Evolutionary conservation across 2,113 vertebrate genomes (phyloP), one percentile per base, ranked within the genome.

Genomic region (Ramphastos sulfuratus): DNA sequence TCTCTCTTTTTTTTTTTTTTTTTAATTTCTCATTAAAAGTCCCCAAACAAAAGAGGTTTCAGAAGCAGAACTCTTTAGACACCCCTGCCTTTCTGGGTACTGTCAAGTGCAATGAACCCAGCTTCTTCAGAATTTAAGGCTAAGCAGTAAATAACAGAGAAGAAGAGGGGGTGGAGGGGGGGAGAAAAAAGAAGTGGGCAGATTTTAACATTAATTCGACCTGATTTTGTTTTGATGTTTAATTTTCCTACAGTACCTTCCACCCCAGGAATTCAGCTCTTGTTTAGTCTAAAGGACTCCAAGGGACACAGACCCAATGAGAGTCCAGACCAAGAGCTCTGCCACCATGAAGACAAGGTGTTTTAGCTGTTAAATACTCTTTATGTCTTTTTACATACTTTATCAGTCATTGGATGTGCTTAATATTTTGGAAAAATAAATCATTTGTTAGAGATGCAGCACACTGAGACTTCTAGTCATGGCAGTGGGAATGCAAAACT

Each of bases 171-270:
- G 23, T 7, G 50, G 48, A 10, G 48, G 46, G 18, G 48, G 20
- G 21, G 23, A 85, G 12, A 48, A 15, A 23, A 28, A 63, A 77
- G 87, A 77, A 27, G 14, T 1, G 2, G 42, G 3, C 31, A 56
- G 48, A 50, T 54, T 71, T 80, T 85, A 27, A 73, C 60, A 58
- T 52, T 92, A 83, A 96, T 92, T 92, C 78, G 76, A 72, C 71
- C 66, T 88, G 90, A 93, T 96, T 88, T 92, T 95, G 83, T 93
- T 95, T 94, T 89, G 94, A 79, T 95, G 79, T 79, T 76, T 90
- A 58, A 65, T 94, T 96, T 95, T 91, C 73, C 71, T 91, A 48
- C 33, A 44, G 75, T 61, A 61, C 82, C 46, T 83, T 89, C 79
- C 67, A 78, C 79, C 30, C 52, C 60, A 86, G 93, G 70, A 93